Evolutionary conservation across 2,888 invertebrate species (phyloP).

Genomic region (Mythimna impura): DNA sequence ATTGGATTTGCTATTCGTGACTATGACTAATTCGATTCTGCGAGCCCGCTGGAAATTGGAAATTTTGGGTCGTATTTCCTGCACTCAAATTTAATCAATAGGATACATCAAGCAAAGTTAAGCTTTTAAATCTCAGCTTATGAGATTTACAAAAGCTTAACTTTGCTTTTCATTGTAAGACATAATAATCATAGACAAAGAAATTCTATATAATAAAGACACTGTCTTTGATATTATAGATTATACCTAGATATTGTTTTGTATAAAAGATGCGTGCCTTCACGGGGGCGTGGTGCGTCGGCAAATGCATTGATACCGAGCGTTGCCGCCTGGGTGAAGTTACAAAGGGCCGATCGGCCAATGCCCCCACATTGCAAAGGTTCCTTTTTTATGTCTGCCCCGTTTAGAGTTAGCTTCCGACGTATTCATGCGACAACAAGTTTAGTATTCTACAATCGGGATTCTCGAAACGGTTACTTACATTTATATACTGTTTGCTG

Average conservation of each 20-base stretch:
- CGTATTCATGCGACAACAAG: slow-evolving; percentile 26
- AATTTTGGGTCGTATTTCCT: neutral
- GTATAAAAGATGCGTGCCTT: slow-evolving; percentile 35
- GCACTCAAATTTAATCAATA: neutral
- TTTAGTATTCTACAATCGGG: slow-evolving; percentile 14
- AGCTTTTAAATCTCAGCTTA: neutral
- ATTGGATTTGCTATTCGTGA: neutral
- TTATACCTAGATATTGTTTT: slow-evolving; percentile 12
- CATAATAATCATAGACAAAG: neutral
- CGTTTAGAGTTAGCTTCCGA: slow-evolving; percentile 69
- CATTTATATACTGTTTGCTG: neutral
- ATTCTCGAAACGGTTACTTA: slow-evolving; percentile 15
- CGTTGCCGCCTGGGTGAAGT: slow-evolving; percentile 52
- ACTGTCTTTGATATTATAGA: neutral
- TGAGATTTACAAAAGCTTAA: slow-evolving; percentile 1
- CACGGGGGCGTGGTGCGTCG: slow-evolving; percentile 46
- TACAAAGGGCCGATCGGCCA: slow-evolving; percentile 78
- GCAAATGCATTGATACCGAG: slow-evolving; percentile 60
- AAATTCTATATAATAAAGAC: slow-evolving; percentile 2
- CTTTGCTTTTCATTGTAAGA: neutral
- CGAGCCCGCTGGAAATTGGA: neutral
- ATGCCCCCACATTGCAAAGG: slow-evolving; percentile 78
- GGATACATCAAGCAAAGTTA: neutral
- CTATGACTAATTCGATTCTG: slow-evolving; percentile 28
- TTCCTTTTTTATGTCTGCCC: slow-evolving; percentile 71